phyloP scores from a whole-genome alignment of 2,888 invertebrate genomes.

The Actias luna region DNA sequence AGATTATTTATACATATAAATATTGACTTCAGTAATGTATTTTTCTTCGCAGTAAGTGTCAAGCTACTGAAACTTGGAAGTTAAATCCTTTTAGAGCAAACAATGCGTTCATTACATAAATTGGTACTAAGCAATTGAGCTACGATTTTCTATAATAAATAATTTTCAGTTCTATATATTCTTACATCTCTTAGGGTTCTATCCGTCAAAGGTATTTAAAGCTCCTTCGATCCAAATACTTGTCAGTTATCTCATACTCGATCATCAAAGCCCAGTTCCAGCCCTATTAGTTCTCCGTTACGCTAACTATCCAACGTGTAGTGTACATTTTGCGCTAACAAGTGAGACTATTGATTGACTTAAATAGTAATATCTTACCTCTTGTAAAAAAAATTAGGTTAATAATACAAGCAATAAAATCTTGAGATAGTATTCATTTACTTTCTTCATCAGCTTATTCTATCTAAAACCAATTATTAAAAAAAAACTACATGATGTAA shows the following conservation, averaged over 20 bases:
- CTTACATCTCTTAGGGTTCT: no score
- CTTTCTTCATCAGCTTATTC: no score
- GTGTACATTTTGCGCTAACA: neutral
- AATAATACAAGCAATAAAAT: no score
- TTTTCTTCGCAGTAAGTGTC: conserved; percentile 33
- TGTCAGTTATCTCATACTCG: neutral
- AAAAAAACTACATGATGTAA: no score
- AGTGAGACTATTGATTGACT: neutral
- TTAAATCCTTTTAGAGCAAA: neutral
- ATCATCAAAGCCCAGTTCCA: neutral
- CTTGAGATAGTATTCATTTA: no score
- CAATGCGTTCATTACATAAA: no score
- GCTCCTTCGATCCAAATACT: neutral
- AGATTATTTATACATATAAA: neutral
- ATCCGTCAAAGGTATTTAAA: neutral
- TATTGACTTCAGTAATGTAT: conserved; percentile 41
- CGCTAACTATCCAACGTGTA: neutral
- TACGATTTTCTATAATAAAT: neutral
- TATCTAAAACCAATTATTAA: no score
- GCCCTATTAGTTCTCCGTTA: neutral
- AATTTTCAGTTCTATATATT: no score
- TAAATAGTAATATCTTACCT: no score
- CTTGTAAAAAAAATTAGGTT: neutral
- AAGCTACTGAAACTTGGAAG: conserved; percentile 16
- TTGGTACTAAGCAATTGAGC: no score